Base-by-base conservation (phyloP, 2,888 invertebrate genomes). In the Liodrosophila aerea region DNA sequence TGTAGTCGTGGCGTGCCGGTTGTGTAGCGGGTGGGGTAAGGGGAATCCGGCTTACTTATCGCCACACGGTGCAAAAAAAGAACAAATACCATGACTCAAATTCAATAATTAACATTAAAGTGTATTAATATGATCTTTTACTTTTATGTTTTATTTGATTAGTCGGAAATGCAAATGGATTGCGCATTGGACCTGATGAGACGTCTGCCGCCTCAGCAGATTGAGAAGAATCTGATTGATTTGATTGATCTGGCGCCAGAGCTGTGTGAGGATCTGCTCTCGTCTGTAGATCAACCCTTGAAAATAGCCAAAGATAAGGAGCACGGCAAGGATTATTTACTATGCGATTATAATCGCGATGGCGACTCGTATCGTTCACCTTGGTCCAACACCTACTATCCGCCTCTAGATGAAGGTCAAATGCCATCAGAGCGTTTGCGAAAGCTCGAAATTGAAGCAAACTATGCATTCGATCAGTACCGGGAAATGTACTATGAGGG, bases 401-500 rank as follows among this genome's bases (percentile, higher is more conserved):
- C 99, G 11, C 97, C 98, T 0, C 91, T 99, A 72, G 98, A 99
- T 90, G 99, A 99, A 92, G 99, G 99, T 1, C 97, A 98, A 11
- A 95, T 98, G 95, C 99, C 99, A 9, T 98, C 99, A 11, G 99
- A 99, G 87, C 93, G 96, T 81, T 92, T 99, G 83, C 92, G 99
- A 64, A 97, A 97, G 90, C 91, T 99, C 80, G 99, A 99, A 92
- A 93, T 99, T 62, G 99, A 99, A 88, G 99, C 98, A 0, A 99
- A 99, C 91, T 94, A 96, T 88, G 99, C 99, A 9, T 99, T 99
- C 89, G 98, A 99, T 90, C 97, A 98, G 88, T 99, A 99, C 90
- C 94, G 98, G 87, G 99, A 99, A 91, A 96, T 99, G 95, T 99
- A 99, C 90, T 99, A 98, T 90, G 99, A 99, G 91, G 99, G 99